Evolutionary conservation across 2,888 invertebrate genomes (phyloP), one percentile per base, ranked within the genome.

Genomic region (Byasa hedistus): DNA sequence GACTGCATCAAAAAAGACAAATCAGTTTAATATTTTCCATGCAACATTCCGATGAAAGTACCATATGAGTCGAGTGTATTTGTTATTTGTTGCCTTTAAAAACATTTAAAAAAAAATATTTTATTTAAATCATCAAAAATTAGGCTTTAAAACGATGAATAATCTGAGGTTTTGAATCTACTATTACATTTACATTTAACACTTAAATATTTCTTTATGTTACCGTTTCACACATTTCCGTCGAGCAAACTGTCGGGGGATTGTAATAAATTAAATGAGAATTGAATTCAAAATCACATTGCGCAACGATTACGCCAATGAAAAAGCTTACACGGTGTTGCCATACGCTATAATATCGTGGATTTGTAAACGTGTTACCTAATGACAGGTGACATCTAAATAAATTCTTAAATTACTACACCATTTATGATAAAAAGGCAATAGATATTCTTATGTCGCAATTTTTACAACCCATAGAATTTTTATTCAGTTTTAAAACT

Each of bases 31-130:
- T 58, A 58, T 66, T 66, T 62, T 66, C 62, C 21, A 55, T 39
- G 39, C 23, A 51, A 66, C 57, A 66, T 66, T 57, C 61, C 57
- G 27, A 64, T 44, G 59, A 64, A 64, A 64, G 59, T 59, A 21
- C 22, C 39, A 44, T 21, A 36, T 5, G 44, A 58, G 32, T 58
- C 58, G 23, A 64, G 36, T 57, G n/a, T n/a, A 21, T 48, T 17
- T 48, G n/a, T 15, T 48, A 32, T 10, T 32, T 10, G 32, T 32
- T 10, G 32, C 10, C 10, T 32, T 32, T 32, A 10, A 32, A 32
- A 8, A 10, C 7, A 7, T 10, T 32, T 32, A 32, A 32, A 32
- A 32, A 10, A 32, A 0, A 32, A 10, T 10, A 1, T 3, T 1
- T 10, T 32, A 8, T 32, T 10, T 7, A 10, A 32, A 32, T 32